Evolutionary conservation across 2,113 vertebrate species (phyloP).

Genomic region (Shinisaurus crocodilurus): DNA sequence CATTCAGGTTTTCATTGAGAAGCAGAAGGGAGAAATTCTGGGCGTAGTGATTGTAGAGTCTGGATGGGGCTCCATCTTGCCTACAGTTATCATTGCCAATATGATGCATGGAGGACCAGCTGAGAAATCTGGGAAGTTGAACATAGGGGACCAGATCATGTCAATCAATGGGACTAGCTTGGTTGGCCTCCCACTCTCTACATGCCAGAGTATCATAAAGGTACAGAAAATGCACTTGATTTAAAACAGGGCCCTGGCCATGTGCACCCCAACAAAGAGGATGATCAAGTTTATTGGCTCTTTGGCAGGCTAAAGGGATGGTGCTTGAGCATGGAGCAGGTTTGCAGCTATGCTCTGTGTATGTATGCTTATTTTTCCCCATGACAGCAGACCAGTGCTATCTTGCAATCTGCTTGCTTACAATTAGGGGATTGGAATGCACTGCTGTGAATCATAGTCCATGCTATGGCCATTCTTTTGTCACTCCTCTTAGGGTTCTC

Average conservation of each 20-base stretch:
- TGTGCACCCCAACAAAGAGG: background rate
- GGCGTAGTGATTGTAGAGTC: slow-evolving; percentile 97
- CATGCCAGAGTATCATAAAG: slow-evolving; percentile 99
- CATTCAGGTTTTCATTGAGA: slow-evolving; percentile 92
- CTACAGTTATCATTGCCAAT: slow-evolving; percentile 97
- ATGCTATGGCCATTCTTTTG: background rate
- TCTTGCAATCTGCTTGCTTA: background rate
- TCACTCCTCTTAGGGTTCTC: background rate
- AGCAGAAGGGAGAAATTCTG: slow-evolving; percentile 95
- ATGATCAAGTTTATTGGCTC: background rate
- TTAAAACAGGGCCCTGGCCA: background rate
- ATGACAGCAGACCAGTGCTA: too few species aligned
- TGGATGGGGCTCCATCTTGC: slow-evolving; percentile 98
- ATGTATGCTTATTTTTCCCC: too few species aligned
- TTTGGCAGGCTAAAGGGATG: background rate
- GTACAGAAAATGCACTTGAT: slow-evolving; percentile 67
- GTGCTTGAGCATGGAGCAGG: background rate
- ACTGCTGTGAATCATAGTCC: background rate
- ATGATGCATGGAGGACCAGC: slow-evolving; percentile 98
- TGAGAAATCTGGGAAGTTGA: slow-evolving; percentile 93
- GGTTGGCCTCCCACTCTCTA: slow-evolving; percentile 95
- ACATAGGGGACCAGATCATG: slow-evolving; percentile 99
- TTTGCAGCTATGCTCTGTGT: background rate
- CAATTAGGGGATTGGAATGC: too few species aligned
- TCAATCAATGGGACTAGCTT: slow-evolving; percentile 97